These are phyloP conservation scores for Drosophila ogumai DNA, from an alignment of 1,140 invertebrate species.

Conservation along the genomic window DNA sequence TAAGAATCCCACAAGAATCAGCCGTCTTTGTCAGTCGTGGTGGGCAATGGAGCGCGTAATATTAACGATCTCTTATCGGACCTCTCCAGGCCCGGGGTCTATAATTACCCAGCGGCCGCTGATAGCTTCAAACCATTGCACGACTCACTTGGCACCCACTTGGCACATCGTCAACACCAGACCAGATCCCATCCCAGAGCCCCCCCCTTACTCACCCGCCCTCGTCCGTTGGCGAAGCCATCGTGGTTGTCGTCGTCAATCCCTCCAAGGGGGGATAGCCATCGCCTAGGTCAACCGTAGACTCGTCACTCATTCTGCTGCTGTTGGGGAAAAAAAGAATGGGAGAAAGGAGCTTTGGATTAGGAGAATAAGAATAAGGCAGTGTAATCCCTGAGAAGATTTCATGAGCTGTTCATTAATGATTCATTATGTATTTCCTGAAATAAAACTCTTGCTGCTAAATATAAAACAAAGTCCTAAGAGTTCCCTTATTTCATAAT, in stretches of 20 bases:
- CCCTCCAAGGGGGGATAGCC: conserved; percentile 36
- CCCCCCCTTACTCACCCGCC: conserved; percentile 53
- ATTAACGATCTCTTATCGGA: conserved; percentile 81
- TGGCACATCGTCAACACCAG: conserved; percentile 11
- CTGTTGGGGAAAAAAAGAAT: background rate
- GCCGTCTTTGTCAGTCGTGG: conserved; percentile 42
- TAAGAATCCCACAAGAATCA: conserved; percentile 31
- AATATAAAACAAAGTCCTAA: background rate
- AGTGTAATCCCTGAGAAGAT: no score
- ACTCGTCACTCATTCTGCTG: conserved; percentile 63
- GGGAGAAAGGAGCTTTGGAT: background rate
- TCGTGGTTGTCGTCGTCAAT: conserved; percentile 25
- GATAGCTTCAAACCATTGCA: conserved; percentile 59
- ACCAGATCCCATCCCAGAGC: background rate
- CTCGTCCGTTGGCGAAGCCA: conserved; percentile 48
- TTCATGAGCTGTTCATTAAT: background rate
- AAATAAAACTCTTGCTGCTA: background rate
- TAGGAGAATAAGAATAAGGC: background rate
- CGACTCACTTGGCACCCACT: conserved; percentile 33
- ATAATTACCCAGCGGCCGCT: conserved; percentile 67
- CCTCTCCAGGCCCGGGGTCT: conserved; percentile 50
- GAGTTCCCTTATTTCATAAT: background rate
- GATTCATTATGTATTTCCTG: conserved; percentile 1
- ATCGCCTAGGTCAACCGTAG: conserved; percentile 29
- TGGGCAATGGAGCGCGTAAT: conserved; percentile 74